Percentiles rank a stretch among this genome's conserved stretches.
These are phyloP conservation scores for Cuniculus paca DNA, from an alignment of 2,797 vertebrate genomes.

Conservation along the genomic window DNA sequence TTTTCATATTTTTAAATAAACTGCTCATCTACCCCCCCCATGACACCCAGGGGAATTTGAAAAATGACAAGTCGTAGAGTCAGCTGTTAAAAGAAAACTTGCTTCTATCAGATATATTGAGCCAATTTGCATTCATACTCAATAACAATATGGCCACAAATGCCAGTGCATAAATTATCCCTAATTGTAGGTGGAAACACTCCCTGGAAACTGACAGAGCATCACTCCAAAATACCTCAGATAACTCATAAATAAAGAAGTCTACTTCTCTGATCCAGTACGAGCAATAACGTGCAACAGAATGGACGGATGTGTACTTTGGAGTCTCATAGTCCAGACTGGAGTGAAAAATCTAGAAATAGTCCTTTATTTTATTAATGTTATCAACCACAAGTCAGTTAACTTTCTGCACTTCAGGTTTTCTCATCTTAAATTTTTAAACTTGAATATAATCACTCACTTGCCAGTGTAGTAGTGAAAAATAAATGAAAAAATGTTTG, in stretches of 20 bases:
- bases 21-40: background rate
- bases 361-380: background rate
- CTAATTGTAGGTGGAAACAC: background rate
- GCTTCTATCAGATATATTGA: background rate
- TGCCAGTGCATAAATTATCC: constrained; percentile 64
- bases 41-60: background rate
- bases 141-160: constrained; percentile 64
- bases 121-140: background rate
- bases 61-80: constrained; percentile 47
- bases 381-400: background rate
- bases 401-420: constrained; percentile 2
- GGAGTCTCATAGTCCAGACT: background rate
- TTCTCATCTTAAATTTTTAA: constrained; percentile 19
- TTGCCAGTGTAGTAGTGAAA: background rate
- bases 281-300: background rate
- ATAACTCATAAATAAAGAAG: constrained; percentile 56
- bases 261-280: constrained; percentile 28
- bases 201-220: constrained; percentile 36
- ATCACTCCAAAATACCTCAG: constrained; percentile 67
- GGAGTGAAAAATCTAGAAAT: background rate
- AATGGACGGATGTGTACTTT: background rate
- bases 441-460: background rate
- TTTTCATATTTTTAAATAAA: constrained; percentile 36
- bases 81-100: constrained; percentile 51
- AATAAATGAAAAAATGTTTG: background rate